A percentile compares a stretch with the other conserved stretches of the same genome.
These are phyloP conservation scores for Lateolabrax maculatus DNA, from an alignment of 2,797 vertebrate genomes.

Conservation along the genomic window DNA sequence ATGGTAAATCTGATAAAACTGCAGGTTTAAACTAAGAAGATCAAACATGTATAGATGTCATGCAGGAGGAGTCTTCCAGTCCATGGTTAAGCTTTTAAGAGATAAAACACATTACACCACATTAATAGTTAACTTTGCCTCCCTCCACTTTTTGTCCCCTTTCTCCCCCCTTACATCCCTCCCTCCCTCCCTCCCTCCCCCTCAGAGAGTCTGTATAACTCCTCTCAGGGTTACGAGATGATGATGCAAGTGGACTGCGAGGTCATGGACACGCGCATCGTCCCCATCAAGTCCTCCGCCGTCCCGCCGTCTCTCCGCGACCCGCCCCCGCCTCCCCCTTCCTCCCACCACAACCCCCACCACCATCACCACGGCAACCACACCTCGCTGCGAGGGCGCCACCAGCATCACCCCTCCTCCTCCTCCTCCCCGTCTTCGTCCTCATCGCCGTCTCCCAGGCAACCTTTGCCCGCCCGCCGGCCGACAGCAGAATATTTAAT, in stretches of 20 bases:
- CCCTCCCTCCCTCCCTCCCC: not conserved
- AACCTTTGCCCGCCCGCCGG: slow-evolving; percentile 63
- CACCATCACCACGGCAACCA: slow-evolving; percentile 83
- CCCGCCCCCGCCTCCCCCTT: slow-evolving; percentile 69
- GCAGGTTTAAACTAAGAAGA: too few relatives aligned
- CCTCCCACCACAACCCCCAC: slow-evolving; percentile 52
- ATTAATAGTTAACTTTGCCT: too few relatives aligned
- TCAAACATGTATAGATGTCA: too few relatives aligned
- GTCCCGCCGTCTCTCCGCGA: slow-evolving; percentile 90
- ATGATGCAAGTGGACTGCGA: slow-evolving; percentile 98
- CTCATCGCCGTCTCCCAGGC: slow-evolving; percentile 26
- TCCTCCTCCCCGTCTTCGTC: slow-evolving; percentile 30
- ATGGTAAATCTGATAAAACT: not conserved
- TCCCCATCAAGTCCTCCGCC: slow-evolving; percentile 93
- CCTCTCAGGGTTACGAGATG: slow-evolving; percentile 90
- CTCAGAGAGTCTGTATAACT: slow-evolving; percentile 89
- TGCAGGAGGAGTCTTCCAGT: too few relatives aligned
- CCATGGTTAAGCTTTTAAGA: too few relatives aligned
- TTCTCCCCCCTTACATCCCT: too few relatives aligned
- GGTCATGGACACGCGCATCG: slow-evolving; percentile 94
- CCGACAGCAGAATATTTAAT: slow-evolving; percentile 71
- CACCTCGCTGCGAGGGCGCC: slow-evolving; percentile 79
- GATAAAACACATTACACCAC: too few relatives aligned
- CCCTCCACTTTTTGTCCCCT: too few relatives aligned
- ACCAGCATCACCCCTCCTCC: slow-evolving; percentile 64